A percentile compares a stretch with the other conserved stretches of the same genome.
phyloP scores from a whole-genome alignment of 23 tunicate genomes.

The Corella eumyota region DNA sequence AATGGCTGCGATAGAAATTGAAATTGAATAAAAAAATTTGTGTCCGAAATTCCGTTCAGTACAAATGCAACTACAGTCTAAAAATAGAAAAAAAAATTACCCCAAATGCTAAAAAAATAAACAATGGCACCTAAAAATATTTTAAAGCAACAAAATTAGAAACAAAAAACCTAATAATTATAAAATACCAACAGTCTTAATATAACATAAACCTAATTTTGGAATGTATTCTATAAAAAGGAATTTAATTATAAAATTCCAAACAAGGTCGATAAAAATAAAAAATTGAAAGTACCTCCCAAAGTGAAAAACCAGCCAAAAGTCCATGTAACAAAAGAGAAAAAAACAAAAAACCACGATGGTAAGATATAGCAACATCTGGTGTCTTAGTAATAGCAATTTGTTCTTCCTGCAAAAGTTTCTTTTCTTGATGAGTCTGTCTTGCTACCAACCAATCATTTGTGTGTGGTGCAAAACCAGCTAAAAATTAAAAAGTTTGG shows the following conservation, averaged over 20 bases:
- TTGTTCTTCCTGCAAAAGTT: not conserved
- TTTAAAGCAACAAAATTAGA: too few species aligned
- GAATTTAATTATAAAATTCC: too few species aligned
- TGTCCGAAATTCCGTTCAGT: conserved; percentile 14
- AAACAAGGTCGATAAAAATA: too few species aligned
- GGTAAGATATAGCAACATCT: conserved; percentile 33
- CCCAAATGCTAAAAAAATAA: too few species aligned
- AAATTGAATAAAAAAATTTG: conserved; percentile 41
- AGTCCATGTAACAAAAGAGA: conserved; percentile 47
- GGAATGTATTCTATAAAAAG: too few species aligned
- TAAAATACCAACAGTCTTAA: too few species aligned
- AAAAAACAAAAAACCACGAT: conserved; percentile 30
- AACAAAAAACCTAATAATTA: too few species aligned
- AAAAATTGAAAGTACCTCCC: too few species aligned
- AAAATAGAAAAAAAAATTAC: too few species aligned
- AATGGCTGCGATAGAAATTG: conserved; percentile 37
- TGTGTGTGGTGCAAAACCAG: conserved; percentile 45
- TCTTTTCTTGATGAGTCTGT: conserved; percentile 6
- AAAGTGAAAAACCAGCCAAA: conserved; percentile 57
- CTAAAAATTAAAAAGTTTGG: conserved; percentile 6
- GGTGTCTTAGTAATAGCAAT: conserved; percentile 4
- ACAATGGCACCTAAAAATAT: too few species aligned
- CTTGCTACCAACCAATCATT: conserved; percentile 29
- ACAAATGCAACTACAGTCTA: conserved; percentile 34
- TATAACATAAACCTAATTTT: too few species aligned